Percentiles rank a stretch among this genome's conserved stretches.
Conservation (phyloP, 2,888 invertebrate genomes). For the Melangyna quadrimaculata region DNA sequence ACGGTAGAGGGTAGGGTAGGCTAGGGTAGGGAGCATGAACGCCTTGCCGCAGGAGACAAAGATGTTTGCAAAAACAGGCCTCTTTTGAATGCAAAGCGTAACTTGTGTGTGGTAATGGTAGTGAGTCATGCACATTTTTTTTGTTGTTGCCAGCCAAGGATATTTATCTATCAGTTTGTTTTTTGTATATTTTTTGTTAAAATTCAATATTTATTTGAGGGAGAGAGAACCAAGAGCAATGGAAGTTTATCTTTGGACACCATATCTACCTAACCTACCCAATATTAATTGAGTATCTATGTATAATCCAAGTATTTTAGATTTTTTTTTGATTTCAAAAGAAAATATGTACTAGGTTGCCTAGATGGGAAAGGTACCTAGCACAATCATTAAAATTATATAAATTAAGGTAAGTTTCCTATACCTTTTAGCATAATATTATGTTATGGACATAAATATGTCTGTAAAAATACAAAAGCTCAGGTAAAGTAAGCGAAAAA, state of each 20-base stretch:
- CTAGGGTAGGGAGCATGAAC: neutral
- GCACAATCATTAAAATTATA: neutral
- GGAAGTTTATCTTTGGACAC: conserved; percentile 26
- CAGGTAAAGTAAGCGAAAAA: neutral
- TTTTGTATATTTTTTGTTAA: neutral
- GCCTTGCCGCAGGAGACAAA: conserved; percentile 47
- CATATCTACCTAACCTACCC: too few species aligned
- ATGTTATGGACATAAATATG: too few species aligned
- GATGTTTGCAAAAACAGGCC: conserved; percentile 40
- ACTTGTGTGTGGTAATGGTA: conserved; percentile 56
- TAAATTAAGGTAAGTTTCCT: too few species aligned
- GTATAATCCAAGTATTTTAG: too few species aligned
- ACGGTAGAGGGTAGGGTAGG: neutral
- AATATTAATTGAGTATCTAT: neutral
- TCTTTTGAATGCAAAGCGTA: conserved; percentile 46
- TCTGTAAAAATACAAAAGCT: too few species aligned
- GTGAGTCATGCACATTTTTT: conserved; percentile 56
- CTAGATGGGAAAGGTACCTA: neutral
- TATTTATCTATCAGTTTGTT: conserved; percentile 19
- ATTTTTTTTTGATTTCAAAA: neutral
- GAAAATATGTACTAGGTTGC: neutral
- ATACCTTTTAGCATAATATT: too few species aligned
- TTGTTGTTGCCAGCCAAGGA: conserved; percentile 59
- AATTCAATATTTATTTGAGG: neutral
- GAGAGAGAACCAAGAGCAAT: conserved; percentile 44